phyloP scores from a whole-genome alignment of 92 coral and sea anemone species.

The Porites evermanni region DNA sequence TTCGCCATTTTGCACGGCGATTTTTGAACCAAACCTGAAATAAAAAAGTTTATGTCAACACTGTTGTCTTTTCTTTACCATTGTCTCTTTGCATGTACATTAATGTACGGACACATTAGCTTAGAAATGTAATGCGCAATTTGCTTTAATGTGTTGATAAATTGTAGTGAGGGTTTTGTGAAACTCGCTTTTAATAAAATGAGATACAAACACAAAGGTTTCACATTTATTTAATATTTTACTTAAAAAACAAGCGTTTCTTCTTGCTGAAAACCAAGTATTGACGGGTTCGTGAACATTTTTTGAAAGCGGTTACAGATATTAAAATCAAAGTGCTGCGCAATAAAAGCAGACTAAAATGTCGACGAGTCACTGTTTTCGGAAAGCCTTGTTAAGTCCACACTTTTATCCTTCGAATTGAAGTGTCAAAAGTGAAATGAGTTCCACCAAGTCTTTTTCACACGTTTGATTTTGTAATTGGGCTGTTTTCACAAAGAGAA shows the following conservation, averaged over 20 bases:
- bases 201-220: slow-evolving; percentile 38
- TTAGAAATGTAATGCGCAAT: slow-evolving; percentile 32
- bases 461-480: slow-evolving; percentile 39
- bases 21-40: slow-evolving; percentile 98
- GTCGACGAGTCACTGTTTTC: slow-evolving; percentile 37
- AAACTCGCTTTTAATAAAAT: slow-evolving; percentile 37
- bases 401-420: slow-evolving; percentile 31
- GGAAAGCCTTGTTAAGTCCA: slow-evolving; percentile 37
- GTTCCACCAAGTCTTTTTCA: slow-evolving; percentile 25
- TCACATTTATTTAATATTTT: slow-evolving; percentile 30
- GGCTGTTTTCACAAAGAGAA: slow-evolving; percentile 33
- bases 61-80: slow-evolving; percentile 36
- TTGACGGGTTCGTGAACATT: too few relatives aligned
- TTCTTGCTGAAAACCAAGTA: slow-evolving; percentile 21
- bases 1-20: slow-evolving; percentile 98
- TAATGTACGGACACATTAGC: slow-evolving; percentile 24
- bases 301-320: not conserved
- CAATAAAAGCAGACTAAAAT: slow-evolving; percentile 41
- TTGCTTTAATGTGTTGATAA: slow-evolving; percentile 41
- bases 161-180: slow-evolving; percentile 39
- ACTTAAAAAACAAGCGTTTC: slow-evolving; percentile 24
- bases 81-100: slow-evolving; percentile 25
- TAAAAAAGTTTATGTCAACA: slow-evolving; percentile 33
- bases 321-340: not conserved
- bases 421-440: slow-evolving; percentile 37